A percentile compares a stretch with the other conserved stretches of the same genome.
Conservation (phyloP, 2,888 invertebrate genomes). For the Lissonota sp. region DNA sequence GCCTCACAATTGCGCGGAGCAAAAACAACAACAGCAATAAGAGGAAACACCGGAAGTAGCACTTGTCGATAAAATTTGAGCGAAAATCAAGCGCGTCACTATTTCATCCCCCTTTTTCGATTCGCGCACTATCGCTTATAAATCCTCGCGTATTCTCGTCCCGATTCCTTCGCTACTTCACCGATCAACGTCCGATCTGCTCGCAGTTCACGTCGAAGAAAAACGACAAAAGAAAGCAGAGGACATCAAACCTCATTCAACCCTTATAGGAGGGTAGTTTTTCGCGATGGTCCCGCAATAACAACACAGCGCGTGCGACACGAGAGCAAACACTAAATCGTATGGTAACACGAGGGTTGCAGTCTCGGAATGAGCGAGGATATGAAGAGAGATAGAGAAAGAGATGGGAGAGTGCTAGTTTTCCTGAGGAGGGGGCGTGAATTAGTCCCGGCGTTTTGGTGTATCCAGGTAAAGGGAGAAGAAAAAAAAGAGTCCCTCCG, state of each 20-base stretch:
- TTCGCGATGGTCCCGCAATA: constrained; percentile 11
- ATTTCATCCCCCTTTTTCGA: neutral
- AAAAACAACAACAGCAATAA: too few relatives aligned
- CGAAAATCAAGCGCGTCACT: too few relatives aligned
- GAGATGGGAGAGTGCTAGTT: constrained; percentile 38
- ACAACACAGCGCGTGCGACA: constrained; percentile 20
- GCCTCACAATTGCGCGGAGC: too few relatives aligned
- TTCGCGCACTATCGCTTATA: too few relatives aligned
- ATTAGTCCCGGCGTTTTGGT: constrained; percentile 58
- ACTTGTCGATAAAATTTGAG: too few relatives aligned
- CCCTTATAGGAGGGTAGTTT: neutral
- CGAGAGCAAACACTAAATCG: constrained; percentile 28
- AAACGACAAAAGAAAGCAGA: neutral
- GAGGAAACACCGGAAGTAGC: too few relatives aligned
- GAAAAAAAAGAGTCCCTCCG: neutral
- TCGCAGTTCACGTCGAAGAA: constrained; percentile 38
- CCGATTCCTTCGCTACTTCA: constrained; percentile 17
- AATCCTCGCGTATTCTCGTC: too few relatives aligned
- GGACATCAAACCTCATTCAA: neutral
- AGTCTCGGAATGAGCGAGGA: constrained; percentile 9
- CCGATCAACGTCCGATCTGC: constrained; percentile 40
- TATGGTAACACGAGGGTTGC: constrained; percentile 9
- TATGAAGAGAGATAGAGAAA: constrained; percentile 19
- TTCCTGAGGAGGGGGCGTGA: constrained; percentile 57
- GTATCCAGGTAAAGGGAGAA: constrained; percentile 28